A percentile compares a stretch with the other conserved stretches of the same genome.
Conservation (phyloP, 2,888 invertebrate genomes). For the Cerastis leucographa region DNA sequence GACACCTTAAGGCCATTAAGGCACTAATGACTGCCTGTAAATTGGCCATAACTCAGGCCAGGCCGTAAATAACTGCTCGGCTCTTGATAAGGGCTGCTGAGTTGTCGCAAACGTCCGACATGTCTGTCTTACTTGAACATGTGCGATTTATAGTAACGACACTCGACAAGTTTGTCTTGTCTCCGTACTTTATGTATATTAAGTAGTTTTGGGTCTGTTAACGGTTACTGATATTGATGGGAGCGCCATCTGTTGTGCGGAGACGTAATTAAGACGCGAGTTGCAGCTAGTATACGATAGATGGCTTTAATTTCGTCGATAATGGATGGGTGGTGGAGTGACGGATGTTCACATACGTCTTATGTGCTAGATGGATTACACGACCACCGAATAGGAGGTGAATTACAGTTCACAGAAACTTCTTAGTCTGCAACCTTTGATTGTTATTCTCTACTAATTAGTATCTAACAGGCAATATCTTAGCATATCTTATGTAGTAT, state of each 20-base stretch:
- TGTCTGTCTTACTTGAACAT: constrained; percentile 88
- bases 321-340: constrained; percentile 39
- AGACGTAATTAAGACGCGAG: constrained; percentile 64
- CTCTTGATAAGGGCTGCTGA: constrained; percentile 89
- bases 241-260: constrained; percentile 65
- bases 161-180: constrained; percentile 61
- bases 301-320: constrained; percentile 63
- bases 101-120: constrained; percentile 85
- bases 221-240: constrained; percentile 65
- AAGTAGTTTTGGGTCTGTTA: constrained; percentile 68
- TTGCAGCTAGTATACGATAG: constrained; percentile 55
- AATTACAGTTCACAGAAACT: background rate
- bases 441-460: background rate
- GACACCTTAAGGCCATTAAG: constrained; percentile 90
- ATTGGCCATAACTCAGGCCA: constrained; percentile 89
- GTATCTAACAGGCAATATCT: background rate
- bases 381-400: no score
- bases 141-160: constrained; percentile 83
- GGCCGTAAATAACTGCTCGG: constrained; percentile 87
- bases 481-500: background rate
- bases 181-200: constrained; percentile 67
- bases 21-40: constrained; percentile 90
- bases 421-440: background rate
- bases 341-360: constrained; percentile 6
- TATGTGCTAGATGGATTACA: background rate